A percentile compares a stretch with the other conserved stretches of the same genome.
Evolutionary conservation across 1,140 invertebrate species (phyloP).

Genomic region (Drosophila punjabiensis): DNA sequence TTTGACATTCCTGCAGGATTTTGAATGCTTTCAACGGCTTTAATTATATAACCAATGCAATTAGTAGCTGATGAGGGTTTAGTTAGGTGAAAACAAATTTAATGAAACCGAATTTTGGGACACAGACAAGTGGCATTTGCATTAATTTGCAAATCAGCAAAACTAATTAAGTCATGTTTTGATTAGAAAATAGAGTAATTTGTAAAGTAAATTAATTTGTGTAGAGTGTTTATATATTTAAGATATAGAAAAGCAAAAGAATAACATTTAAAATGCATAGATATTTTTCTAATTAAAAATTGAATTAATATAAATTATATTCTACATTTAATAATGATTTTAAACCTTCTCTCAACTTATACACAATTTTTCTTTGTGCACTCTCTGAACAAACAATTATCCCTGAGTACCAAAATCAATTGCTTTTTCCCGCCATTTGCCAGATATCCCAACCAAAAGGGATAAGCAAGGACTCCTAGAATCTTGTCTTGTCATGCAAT

Average conservation of each 20-base stretch:
- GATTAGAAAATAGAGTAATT: background rate
- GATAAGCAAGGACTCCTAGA: constrained; percentile 39
- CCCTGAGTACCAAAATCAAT: constrained; percentile 26
- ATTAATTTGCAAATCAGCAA: constrained; percentile 6
- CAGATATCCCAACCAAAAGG: constrained; percentile 5
- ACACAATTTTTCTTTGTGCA: background rate
- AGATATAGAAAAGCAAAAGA: background rate
- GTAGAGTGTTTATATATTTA: background rate
- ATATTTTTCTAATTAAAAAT: background rate
- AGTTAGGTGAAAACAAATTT: background rate
- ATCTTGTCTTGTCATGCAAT: constrained; percentile 80
- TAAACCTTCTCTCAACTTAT: background rate
- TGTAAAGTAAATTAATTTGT: background rate
- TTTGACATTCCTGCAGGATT: background rate
- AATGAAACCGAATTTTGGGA: constrained; percentile 1
- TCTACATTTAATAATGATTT: background rate
- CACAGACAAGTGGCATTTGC: background rate
- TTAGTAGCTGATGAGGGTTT: background rate
- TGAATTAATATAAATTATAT: fast-evolving
- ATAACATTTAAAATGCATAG: background rate
- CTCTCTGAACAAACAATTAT: constrained; percentile 9
- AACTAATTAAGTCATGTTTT: background rate
- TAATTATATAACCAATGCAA: constrained; percentile 15
- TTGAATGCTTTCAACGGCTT: background rate
- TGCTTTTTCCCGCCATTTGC: constrained; percentile 26